phyloP scores from a whole-genome alignment of 2,113 vertebrate species.

The Oncorhynchus gorbuscha region DNA sequence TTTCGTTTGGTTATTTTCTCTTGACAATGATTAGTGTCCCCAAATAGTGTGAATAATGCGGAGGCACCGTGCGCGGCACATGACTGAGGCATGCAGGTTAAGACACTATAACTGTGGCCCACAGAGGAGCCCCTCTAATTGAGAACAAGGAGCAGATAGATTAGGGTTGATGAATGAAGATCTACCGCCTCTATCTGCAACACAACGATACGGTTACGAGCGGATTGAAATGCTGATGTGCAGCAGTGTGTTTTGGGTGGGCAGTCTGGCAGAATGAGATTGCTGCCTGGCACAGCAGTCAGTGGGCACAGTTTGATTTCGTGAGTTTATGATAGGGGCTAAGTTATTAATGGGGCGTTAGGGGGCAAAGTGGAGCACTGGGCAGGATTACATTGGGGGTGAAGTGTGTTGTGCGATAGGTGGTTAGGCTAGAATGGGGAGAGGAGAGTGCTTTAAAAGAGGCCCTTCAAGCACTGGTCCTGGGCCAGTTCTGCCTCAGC shows the following conservation, averaged over 20 bases:
- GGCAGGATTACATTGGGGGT: conserved; percentile 32
- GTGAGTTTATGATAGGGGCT: conserved; percentile 47
- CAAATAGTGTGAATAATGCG: background rate
- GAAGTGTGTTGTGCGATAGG: background rate
- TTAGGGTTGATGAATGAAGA: conserved; percentile 67
- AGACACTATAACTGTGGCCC: conserved; percentile 52
- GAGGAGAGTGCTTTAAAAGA: background rate
- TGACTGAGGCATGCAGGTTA: conserved; percentile 40
- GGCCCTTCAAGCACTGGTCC: conserved; percentile 1
- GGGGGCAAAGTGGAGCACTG: conserved; percentile 63
- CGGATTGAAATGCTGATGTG: conserved; percentile 66
- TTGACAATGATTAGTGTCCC: background rate
- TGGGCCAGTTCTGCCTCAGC: background rate
- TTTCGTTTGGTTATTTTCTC: background rate
- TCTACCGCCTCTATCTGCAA: conserved; percentile 59
- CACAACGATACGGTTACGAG: conserved; percentile 61
- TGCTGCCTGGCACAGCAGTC: conserved; percentile 16
- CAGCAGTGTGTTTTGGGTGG: conserved; percentile 38
- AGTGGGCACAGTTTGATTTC: conserved; percentile 46
- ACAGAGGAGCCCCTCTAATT: conserved; percentile 43
- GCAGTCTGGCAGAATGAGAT: conserved; percentile 34
- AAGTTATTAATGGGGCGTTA: conserved; percentile 62
- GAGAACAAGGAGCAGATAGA: conserved; percentile 68
- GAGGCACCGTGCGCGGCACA: background rate
- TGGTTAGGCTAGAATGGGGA: background rate